Conservation (phyloP, 92 coral and sea anemone species). For the Palythoa heliodiscus region DNA sequence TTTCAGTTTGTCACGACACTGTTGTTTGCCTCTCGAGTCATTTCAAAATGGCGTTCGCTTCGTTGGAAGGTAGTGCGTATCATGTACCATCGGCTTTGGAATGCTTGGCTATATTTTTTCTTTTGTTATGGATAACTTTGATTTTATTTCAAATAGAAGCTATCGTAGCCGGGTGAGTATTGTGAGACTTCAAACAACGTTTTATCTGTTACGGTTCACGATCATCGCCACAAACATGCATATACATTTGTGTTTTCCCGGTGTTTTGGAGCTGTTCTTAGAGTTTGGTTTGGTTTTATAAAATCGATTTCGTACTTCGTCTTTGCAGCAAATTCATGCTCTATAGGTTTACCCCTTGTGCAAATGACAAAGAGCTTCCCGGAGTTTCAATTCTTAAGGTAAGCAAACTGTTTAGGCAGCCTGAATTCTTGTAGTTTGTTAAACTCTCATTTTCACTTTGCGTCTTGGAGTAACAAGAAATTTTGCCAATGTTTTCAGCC, state of each 20-base stretch:
- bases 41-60: conserved; percentile 73
- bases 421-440: background rate
- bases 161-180: conserved; percentile 79
- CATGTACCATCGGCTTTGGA: conserved; percentile 71
- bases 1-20: conserved; percentile 7
- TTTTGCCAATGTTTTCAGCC: background rate
- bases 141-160: conserved; percentile 74
- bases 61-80: conserved; percentile 49
- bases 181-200: background rate
- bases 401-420: conserved; percentile 5
- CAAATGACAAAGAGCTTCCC: conserved; percentile 73
- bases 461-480: background rate
- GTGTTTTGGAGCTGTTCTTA: background rate
- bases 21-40: conserved; percentile 5
- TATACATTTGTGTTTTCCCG: background rate
- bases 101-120: conserved; percentile 66
- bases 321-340: conserved; percentile 68
- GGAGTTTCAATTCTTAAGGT: conserved; percentile 90
- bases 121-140: conserved; percentile 70
- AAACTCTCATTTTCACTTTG: conserved; percentile 1
- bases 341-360: conserved; percentile 63
- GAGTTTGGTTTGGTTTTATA: background rate
- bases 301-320: background rate
- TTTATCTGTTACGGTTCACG: background rate
- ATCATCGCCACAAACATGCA: background rate